Evolutionary conservation across 2,113 vertebrate species (phyloP), one percentile per base, ranked within the genome.

Genomic region (Scophthalmus maximus): DNA sequence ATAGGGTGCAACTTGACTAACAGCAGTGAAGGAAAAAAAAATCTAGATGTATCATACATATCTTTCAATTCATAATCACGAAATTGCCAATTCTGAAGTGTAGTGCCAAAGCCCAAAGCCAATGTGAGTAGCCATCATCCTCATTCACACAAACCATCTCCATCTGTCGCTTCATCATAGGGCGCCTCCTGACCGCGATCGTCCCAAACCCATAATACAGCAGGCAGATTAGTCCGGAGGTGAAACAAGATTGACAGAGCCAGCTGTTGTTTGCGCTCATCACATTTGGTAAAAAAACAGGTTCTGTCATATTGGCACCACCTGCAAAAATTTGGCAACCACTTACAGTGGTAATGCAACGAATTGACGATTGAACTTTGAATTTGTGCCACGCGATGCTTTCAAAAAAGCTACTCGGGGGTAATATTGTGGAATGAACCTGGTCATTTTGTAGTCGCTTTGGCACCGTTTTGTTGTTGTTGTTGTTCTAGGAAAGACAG

Each of bases 401-500:
- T n/a, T n/a, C n/a, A n/a, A n/a, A n/a, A n/a, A 5, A 30, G 44
- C 12, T 8, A n/a, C 42, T 44, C 18, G n/a, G 46, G 47, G 22
- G 34, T 60, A 26, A 50, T 34, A 8, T 3, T 8, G 29, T 53
- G 36, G 2, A 20, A 47, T 8, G 25, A 29, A 61, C 20, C 4
- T 22, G 3, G 6, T 20, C 4, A 11, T 27, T 25, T 27, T 14
- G 3, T 46, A 22, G 29, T 15, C 12, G 27, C 22, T 40, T 30
- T 11, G 26, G n/a, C 30, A 1, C 18, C n/a, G 2, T 36, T 36
- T 14, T 2, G 14, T 36, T 5, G 9, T 11, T 58, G 34, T 29
- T 52, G 58, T 50, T 36, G 10, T 70, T 70, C 18, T 42, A 47
- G 5, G 40, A 29, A 5, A 36, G 15, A 22, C 23, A 57, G 47